These are phyloP conservation scores for Platichthys flesus DNA, from an alignment of 2,113 vertebrate genomes.

Conservation along the genomic window DNA sequence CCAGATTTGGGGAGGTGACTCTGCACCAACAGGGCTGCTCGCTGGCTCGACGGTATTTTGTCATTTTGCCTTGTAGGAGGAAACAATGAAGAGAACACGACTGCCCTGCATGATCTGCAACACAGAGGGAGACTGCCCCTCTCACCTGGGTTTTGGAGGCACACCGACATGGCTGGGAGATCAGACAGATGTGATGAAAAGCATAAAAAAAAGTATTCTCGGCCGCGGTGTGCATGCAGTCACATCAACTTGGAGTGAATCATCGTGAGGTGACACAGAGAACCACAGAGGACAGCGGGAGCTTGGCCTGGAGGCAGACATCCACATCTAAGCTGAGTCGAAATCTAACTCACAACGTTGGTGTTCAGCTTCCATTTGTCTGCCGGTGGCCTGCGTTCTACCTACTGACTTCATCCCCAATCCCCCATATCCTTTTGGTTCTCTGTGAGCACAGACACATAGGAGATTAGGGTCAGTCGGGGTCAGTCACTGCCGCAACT, in stretches of 20 bases:
- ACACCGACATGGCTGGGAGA: conserved; percentile 14
- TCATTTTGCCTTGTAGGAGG: conserved; percentile 16
- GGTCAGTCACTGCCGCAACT: conserved; percentile 30
- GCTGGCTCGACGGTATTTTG: neutral
- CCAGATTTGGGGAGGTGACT: neutral
- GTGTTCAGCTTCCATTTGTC: conserved; percentile 54
- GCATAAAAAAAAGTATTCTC: conserved; percentile 31
- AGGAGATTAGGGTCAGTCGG: conserved; percentile 13
- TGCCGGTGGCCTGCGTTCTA: conserved; percentile 33
- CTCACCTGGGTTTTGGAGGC: conserved; percentile 31
- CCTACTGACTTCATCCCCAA: conserved; percentile 35
- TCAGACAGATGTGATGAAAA: conserved; percentile 51
- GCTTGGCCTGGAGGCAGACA: conserved; percentile 34
- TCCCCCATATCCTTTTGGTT: conserved; percentile 37
- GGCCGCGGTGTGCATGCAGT: conserved; percentile 27
- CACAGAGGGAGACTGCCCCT: conserved; percentile 17
- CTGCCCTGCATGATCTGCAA: conserved; percentile 11
- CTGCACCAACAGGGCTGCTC: neutral
- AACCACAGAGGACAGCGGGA: conserved; percentile 40
- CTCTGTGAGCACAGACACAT: conserved; percentile 30
- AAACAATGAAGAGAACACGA: conserved; percentile 12
- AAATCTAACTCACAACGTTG: conserved; percentile 48
- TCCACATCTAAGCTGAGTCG: conserved; percentile 34
- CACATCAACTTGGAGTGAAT: conserved; percentile 41
- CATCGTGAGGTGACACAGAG: conserved; percentile 44